Base-by-base conservation (phyloP, 2,797 vertebrate genomes). In the Borostomias antarcticus region DNA sequence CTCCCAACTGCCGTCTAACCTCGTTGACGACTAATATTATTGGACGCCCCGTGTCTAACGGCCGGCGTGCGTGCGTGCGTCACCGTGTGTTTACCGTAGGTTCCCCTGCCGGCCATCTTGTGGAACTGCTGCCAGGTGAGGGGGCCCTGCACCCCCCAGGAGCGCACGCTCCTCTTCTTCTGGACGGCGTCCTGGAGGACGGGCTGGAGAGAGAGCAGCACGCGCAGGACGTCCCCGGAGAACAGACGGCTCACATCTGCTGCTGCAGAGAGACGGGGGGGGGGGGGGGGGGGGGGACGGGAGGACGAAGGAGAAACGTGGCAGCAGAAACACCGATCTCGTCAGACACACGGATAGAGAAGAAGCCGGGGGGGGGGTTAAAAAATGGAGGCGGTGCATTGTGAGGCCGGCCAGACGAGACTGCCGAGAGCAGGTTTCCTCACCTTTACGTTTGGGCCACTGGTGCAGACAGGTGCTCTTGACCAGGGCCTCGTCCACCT, bases 81-180 rank as follows among this genome's bases (percentile, higher is more conserved):
- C 5, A 0, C 4, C 45, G 23, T 57, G 0, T 2, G 13, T 87
- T 71, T 91, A 99, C 98, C 98, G 9, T 99, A 99, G 53, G 98
- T 96, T 75, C 98, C 98, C 77, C 98, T 95, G 69, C 98, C 98
- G 75, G 98, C 98, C 96, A 99, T 98, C 80, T 99, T 99, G 90
- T 99, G 98, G 78, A 99, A 99, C 78, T 99, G 98, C 60, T 99
- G 98, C 98, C 98, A 99, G 28, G 98, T 99, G 76, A 99, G 95
- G 1, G 98, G 97, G 4, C 98, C 97, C 76, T 99, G 98, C 76
- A 99, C 95, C 0, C 97, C 98, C 98, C 98, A 99, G 1, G 98
- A 98, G 54, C 97, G 95, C 23, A 98, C 94, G 2, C 95, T 98
- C 57, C 96, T 88, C 88, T 99, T 99, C 76, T 99, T 99, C 92